Conservation (phyloP, 2,113 vertebrate species). For the Catharus fuscescens region DNA sequence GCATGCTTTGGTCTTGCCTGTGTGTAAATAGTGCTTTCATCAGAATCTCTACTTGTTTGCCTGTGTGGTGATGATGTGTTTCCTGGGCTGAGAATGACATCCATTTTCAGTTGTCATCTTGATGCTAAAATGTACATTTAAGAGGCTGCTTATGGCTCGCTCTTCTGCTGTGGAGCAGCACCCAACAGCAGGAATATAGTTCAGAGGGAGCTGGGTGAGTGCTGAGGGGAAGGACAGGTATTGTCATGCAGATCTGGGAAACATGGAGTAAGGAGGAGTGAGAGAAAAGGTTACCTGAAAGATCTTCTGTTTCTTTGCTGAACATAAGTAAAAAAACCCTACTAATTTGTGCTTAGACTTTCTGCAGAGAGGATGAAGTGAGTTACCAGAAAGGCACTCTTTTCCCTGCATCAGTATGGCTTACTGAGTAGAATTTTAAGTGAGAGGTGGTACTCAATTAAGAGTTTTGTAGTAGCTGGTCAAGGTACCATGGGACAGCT, state of each 20-base stretch:
- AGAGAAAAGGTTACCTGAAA: background rate
- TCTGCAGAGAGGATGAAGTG: background rate
- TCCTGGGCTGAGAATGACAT: background rate
- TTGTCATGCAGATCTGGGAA: background rate
- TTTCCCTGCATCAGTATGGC: background rate
- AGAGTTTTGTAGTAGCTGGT: background rate
- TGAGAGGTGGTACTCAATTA: background rate
- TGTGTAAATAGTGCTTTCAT: background rate
- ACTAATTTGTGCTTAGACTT: background rate
- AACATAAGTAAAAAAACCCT: background rate
- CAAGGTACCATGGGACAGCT: background rate
- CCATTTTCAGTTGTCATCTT: background rate
- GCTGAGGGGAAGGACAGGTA: background rate
- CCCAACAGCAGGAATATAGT: background rate
- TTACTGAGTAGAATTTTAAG: background rate
- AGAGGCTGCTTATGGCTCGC: background rate
- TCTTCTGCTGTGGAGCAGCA: background rate
- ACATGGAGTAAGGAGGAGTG: background rate
- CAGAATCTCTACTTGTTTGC: background rate
- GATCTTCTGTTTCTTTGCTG: background rate
- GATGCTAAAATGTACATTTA: background rate
- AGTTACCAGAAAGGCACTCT: background rate
- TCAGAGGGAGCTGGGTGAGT: background rate
- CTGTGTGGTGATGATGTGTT: background rate
- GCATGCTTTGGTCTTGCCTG: background rate